Conservation (phyloP, 2,888 invertebrate genomes). For the Drosophila helvetica region DNA sequence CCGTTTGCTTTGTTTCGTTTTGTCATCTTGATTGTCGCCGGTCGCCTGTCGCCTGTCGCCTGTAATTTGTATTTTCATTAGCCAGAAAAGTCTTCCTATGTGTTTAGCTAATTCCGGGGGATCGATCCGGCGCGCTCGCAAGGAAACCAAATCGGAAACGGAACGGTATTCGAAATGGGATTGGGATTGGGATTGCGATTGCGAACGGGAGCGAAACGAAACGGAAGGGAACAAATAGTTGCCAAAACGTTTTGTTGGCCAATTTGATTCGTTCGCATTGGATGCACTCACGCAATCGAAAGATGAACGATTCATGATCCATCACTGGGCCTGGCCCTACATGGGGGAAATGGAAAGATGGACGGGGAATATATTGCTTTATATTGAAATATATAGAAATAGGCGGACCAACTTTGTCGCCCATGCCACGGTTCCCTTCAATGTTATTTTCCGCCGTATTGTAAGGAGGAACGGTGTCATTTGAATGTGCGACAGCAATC, state of each 20-base stretch:
- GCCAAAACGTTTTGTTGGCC: slow-evolving; percentile 39
- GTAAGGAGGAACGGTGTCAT: too few species aligned
- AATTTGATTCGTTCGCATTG: slow-evolving; percentile 26
- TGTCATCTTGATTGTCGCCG: slow-evolving; percentile 20
- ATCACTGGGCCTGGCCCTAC: too few species aligned
- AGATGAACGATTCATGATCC: too few species aligned
- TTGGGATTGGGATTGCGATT: neutral
- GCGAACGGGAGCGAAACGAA: slow-evolving; percentile 1
- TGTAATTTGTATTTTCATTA: slow-evolving; percentile 60
- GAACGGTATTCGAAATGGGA: slow-evolving; percentile 1
- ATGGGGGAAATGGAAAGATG: too few species aligned
- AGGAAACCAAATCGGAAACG: slow-evolving; percentile 14
- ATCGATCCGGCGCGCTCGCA: neutral
- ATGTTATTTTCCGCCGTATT: too few species aligned
- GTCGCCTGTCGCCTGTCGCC: slow-evolving; percentile 47
- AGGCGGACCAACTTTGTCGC: too few species aligned
- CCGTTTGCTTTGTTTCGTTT: slow-evolving; percentile 43
- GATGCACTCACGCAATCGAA: slow-evolving; percentile 5
- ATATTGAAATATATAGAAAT: too few species aligned
- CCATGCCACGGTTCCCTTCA: too few species aligned
- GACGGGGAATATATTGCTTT: too few species aligned
- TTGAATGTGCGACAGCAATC: too few species aligned
- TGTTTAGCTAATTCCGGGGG: slow-evolving; percentile 15
- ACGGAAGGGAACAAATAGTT: slow-evolving; percentile 1
- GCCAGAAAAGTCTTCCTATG: slow-evolving; percentile 35